These are phyloP conservation scores for Euplexia lucipara DNA, from an alignment of 2,888 invertebrate species.

Conservation along the genomic window DNA sequence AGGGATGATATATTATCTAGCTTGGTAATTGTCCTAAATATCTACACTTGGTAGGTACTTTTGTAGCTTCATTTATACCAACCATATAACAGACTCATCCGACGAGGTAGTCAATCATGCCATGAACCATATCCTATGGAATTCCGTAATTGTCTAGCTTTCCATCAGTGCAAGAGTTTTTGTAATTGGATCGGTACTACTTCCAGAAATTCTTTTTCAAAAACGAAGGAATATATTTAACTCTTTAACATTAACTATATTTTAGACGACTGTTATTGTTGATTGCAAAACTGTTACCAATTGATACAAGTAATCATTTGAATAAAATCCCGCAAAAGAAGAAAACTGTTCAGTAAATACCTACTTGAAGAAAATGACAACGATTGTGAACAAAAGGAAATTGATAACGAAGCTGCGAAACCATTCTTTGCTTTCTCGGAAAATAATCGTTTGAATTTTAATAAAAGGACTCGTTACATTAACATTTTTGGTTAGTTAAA, in stretches of 20 bases:
- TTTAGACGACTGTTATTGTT: too few species aligned
- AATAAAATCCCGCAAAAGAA: not conserved
- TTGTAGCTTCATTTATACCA: too few species aligned
- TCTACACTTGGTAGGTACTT: not conserved
- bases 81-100: too few species aligned
- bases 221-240: too few species aligned
- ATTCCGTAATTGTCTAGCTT: too few species aligned
- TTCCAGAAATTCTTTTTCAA: too few species aligned
- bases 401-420: constrained; percentile 30
- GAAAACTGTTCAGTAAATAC: not conserved
- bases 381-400: constrained; percentile 8
- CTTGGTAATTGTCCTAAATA: not conserved
- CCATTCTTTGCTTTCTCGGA: not conserved
- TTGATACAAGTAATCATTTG: not conserved
- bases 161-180: too few species aligned
- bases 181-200: too few species aligned
- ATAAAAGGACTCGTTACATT: not conserved
- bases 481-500: not conserved
- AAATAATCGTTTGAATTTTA: constrained; percentile 34
- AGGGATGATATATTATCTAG: not conserved
- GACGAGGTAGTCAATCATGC: too few species aligned
- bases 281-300: not conserved
- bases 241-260: too few species aligned
- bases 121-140: too few species aligned
- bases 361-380: constrained; percentile 13